These are phyloP conservation scores for Gymnobelideus leadbeateri DNA, from an alignment of 2,113 vertebrate species.

Conservation along the genomic window DNA sequence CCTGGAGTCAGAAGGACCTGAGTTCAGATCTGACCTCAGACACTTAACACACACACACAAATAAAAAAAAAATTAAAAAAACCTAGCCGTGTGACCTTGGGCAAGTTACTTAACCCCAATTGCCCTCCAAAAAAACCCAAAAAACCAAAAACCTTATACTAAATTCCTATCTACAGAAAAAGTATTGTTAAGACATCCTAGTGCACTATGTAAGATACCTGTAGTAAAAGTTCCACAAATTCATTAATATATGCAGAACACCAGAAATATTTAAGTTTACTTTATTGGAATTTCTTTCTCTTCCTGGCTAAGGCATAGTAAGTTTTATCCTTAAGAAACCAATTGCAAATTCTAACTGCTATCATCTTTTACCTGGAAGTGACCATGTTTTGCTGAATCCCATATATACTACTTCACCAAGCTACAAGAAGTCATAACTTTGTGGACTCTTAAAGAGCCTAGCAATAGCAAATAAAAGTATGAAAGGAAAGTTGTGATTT, in stretches of 20 bases:
- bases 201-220: background rate
- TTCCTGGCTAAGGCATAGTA: no score
- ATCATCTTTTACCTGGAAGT: background rate
- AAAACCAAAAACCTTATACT: background rate
- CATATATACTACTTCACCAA: background rate
- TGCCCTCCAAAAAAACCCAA: no score
- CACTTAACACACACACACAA: no score
- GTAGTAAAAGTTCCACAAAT: background rate
- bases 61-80: no score
- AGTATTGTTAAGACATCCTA: background rate
- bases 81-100: no score
- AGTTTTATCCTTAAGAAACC: background rate
- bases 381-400: background rate
- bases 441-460: background rate
- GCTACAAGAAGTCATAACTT: background rate
- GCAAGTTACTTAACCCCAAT: no score
- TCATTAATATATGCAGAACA: background rate
- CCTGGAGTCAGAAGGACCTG: no score
- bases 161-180: background rate
- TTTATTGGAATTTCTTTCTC: no score
- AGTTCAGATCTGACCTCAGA: no score
- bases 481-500: slow-evolving; percentile 11
- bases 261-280: background rate
- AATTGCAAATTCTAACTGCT: background rate
- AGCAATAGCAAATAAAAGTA: slow-evolving; percentile 26